Conservation (phyloP, 1,140 invertebrate genomes). For the Brachionus calyciflorus region DNA sequence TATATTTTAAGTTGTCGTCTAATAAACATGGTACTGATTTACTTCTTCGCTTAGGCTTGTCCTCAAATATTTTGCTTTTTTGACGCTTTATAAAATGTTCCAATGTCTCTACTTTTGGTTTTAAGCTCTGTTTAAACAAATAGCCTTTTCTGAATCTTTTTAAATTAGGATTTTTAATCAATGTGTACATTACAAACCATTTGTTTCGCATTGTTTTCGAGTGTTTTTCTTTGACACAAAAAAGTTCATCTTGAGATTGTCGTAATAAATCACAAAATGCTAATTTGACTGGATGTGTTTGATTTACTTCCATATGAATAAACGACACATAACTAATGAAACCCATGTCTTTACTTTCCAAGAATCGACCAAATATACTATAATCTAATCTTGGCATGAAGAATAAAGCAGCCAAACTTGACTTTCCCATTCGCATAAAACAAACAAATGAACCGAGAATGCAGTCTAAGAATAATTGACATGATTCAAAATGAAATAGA, state of each 20-base stretch:
- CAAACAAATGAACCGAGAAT: constrained; percentile 42
- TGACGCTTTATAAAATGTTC: constrained; percentile 2
- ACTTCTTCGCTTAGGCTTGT: background rate
- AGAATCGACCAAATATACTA: constrained; percentile 44
- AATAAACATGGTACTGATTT: constrained; percentile 25
- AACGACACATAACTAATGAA: constrained; percentile 39
- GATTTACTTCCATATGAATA: constrained; percentile 44
- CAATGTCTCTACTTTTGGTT: constrained; percentile 19
- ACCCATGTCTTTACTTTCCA: constrained; percentile 35
- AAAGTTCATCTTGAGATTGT: too few relatives aligned
- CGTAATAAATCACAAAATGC: constrained; percentile 11
- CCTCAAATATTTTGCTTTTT: constrained; percentile 36
- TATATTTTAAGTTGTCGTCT: too few relatives aligned
- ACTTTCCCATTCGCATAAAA: constrained; percentile 18
- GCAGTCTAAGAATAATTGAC: constrained; percentile 47
- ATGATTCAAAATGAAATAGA: constrained; percentile 31
- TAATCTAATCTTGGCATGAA: constrained; percentile 44
- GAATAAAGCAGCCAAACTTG: constrained; percentile 32
- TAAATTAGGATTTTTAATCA: constrained; percentile 36
- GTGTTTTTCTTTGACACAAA: background rate
- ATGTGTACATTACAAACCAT: constrained; percentile 29
- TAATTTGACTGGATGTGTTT: constrained; percentile 42
- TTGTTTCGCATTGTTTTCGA: constrained; percentile 17
- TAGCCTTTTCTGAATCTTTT: constrained; percentile 16
- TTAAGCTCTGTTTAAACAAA: constrained; percentile 8